Evolutionary conservation across 2,888 invertebrate species (phyloP), one percentile per base, ranked within the genome.

Genomic region (Lasioglossum lativentre): DNA sequence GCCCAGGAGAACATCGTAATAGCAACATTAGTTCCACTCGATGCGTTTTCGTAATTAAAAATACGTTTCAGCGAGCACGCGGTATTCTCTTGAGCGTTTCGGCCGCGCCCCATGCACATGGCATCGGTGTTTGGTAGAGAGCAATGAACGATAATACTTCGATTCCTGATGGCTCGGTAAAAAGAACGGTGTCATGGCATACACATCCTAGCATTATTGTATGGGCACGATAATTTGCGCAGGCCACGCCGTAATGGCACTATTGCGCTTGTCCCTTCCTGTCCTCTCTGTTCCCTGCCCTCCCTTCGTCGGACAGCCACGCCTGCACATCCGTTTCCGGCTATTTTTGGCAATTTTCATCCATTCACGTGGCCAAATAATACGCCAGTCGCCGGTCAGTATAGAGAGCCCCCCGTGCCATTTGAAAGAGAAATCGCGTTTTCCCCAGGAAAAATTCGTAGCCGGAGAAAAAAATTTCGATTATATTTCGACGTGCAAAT

Each of bases 291-390:
- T 68, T 47, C 59, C 56, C 76, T 4, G 1, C 14, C 72, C 40
- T 16, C 68, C 78, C 75, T 42, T 76, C 80, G 12, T 30, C 74
- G 79, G 74, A 19, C 81, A 74, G 86, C 90, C 89, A 85, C 82
- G 86, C 85, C 87, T 83, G 90, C 85, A 82, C 85, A 72, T 90
- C 87, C 88, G 91, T 90, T 92, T 92, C 92, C 92, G 91, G 91
- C 87, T 91, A 92, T 93, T 93, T 93, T 93, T 93, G 91, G 89
- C 92, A 93, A 93, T 93, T 93, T 92, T 90, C 88, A 86, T 83
- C 91, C 86, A 90, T 92, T 91, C 90, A 91, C 80, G 77, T 84
- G 75, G 70, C 78, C 78, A 84, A 91, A 88, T 90, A 90, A 90
- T 90, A 89, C 88, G 77, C 75, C 76, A 68, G 34, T 70, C 75